Conservation (phyloP, 2,888 invertebrate species). For the Cyclophora albipunctata region DNA sequence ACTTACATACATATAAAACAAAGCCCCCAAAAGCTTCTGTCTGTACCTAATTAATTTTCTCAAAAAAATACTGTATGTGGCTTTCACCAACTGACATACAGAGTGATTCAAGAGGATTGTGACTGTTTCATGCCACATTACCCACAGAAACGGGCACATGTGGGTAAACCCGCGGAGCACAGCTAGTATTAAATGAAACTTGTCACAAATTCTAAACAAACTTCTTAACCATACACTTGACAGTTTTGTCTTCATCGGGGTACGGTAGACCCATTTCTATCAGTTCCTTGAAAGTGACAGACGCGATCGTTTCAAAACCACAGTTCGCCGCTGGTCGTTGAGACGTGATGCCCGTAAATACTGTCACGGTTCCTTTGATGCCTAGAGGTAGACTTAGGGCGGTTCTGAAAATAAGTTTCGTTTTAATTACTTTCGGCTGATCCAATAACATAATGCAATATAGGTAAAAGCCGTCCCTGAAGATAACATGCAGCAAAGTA, state of each 20-base stretch:
- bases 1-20: no score
- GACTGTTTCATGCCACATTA: no score
- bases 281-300: slow-evolving; percentile 32
- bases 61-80: no score
- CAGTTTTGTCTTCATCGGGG: slow-evolving; percentile 34
- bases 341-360: slow-evolving; percentile 50
- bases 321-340: slow-evolving; percentile 39
- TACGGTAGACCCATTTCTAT: slow-evolving; percentile 40
- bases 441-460: no score
- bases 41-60: no score
- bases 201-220: slow-evolving; percentile 9
- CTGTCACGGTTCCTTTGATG: slow-evolving; percentile 41
- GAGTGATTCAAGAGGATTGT: no score
- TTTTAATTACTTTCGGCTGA: neutral
- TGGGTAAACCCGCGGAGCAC: no score
- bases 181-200: no score
- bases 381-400: slow-evolving; percentile 35
- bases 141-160: no score
- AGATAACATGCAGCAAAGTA: neutral
- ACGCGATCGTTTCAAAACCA: slow-evolving; percentile 37
- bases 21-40: no score
- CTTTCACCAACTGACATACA: no score
- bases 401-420: slow-evolving; percentile 27
- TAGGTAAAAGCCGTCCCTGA: neutral
- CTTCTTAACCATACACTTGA: slow-evolving; percentile 50